phyloP scores from a whole-genome alignment of 2,113 vertebrate species.

The Microcebus ravelobensis region DNA sequence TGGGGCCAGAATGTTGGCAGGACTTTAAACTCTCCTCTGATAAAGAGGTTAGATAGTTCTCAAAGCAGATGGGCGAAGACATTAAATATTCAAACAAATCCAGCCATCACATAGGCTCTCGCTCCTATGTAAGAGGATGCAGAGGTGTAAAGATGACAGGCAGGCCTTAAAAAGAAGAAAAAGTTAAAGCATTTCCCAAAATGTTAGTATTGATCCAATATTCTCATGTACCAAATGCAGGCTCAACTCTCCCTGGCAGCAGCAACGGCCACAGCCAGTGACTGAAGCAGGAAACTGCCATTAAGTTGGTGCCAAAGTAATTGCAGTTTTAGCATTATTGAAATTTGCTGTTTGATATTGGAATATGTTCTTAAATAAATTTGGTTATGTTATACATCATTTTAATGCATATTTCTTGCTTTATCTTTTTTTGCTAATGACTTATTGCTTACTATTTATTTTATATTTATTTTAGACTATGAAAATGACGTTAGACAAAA shows the following conservation, averaged over 20 bases:
- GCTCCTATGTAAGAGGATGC: neutral
- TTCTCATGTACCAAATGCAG: neutral
- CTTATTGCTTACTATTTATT: no score
- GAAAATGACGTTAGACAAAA: no score
- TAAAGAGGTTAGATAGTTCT: neutral
- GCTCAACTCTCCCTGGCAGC: neutral
- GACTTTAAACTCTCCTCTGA: neutral
- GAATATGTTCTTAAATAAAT: no score
- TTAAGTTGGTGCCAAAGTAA: no score
- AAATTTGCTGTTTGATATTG: no score
- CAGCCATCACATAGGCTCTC: neutral
- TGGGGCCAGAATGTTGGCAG: neutral
- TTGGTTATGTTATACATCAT: no score
- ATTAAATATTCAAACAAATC: neutral
- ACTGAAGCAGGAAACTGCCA: neutral
- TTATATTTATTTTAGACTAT: no score
- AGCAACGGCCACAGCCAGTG: neutral
- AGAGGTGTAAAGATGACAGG: neutral
- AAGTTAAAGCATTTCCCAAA: neutral
- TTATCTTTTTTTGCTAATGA: no score
- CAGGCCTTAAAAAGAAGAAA: neutral
- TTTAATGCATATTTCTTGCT: no score
- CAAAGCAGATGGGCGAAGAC: neutral
- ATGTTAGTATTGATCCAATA: neutral
- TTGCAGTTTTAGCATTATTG: no score